Evolutionary conservation across 2,888 invertebrate species (phyloP), one percentile per base, ranked within the genome.

Genomic region (Tiphia femorata): DNA sequence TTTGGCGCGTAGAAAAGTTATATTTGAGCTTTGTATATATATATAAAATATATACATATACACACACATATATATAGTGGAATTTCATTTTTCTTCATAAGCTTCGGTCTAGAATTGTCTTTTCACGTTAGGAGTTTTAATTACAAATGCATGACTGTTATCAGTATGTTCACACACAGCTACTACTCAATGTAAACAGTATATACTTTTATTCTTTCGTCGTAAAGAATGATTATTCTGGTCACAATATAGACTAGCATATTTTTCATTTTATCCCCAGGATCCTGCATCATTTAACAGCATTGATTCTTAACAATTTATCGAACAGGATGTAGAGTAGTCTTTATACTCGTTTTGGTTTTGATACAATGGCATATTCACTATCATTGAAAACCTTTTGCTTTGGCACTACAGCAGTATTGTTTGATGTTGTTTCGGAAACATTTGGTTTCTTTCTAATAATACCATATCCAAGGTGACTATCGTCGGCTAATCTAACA

Each of bases 351-450:
- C 91, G 88, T 88, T 94, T 94, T 77, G 93, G 91, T 84, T 94
- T 94, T 80, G 93, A 93, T 53, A 94, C 91, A 76, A 93, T 87
- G 60, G 94, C 93, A 84, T 94, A 94, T 75, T 92, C 92, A 62
- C 90, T 89, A 50, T 93, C 91, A 78, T 93, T 93, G 70, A 90
- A 90, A 72, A 87, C 88, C 76, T 89, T 90, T 78, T 92, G 92
- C 75, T 87, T 88, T 27, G 92, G 85, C 69, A 87, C 86, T 14
- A 81, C 70, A 17, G 56, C 49, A 20, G 69, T 58, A 14, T 53
- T 58, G 14, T 44, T 44, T 14, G 69, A 67, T 30, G 87, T 86
- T 5, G 86, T 85, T 51, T 86, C 87, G 1, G 77, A 59, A 14
- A 66, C 54, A 57, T 51, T 73, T 2, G 70, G 58, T 62, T 84